phyloP scores from a whole-genome alignment of 1,140 invertebrate genomes.

The Adelges cooleyi region DNA sequence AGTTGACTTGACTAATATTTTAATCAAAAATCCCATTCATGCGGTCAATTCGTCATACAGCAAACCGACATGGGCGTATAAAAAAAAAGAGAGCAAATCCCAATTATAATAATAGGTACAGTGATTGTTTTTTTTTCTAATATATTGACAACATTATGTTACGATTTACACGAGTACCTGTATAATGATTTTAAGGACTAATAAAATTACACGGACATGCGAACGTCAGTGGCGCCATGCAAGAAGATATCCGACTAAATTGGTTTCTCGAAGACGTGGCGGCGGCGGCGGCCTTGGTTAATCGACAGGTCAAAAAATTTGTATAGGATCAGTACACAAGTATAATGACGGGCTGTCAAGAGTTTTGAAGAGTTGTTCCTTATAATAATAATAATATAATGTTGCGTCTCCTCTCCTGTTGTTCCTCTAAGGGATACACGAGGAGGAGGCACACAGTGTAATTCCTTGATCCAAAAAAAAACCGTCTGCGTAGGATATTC shows the following conservation, averaged over 20 bases:
- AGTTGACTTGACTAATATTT: no score
- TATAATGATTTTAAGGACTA: no score
- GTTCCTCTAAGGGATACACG: constrained; percentile 11
- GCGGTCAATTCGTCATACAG: no score
- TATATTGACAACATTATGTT: no score
- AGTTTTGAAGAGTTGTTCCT: constrained; percentile 27
- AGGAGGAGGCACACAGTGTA: not conserved
- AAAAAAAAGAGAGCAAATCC: no score
- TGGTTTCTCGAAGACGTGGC: constrained; percentile 15
- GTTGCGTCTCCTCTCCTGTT: not conserved
- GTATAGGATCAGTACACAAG: constrained; percentile 23
- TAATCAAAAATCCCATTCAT: no score
- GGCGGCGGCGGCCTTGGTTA: constrained; percentile 2
- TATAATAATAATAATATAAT: not conserved
- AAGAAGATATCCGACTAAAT: constrained; percentile 14
- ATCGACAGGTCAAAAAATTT: constrained; percentile 23
- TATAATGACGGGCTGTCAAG: constrained; percentile 20
- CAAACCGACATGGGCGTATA: no score
- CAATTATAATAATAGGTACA: no score
- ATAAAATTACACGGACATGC: no score
- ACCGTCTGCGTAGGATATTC: constrained; percentile 10
- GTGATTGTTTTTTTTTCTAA: no score
- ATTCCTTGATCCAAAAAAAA: constrained; percentile 19
- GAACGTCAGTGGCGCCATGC: constrained; percentile 1
- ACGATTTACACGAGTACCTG: no score